Base-by-base conservation (phyloP, 2,888 invertebrate species). In the Platycnemis pennipes region DNA sequence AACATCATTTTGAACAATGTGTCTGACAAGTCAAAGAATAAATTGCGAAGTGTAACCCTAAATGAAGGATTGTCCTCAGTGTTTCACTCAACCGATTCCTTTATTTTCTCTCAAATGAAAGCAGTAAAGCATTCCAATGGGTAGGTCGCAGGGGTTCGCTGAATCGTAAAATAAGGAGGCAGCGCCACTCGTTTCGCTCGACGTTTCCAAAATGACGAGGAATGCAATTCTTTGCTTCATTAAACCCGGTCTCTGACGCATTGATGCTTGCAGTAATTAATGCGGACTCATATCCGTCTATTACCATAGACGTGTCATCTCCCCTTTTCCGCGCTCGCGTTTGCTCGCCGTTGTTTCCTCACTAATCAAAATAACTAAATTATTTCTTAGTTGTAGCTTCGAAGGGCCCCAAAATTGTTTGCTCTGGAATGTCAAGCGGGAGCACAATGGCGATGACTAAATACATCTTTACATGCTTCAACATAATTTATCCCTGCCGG, bases 371-470 rank as follows among this genome's bases (percentile, higher is more conserved):
- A 31, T 77, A 77, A 77, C 77, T 77, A 77, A 77, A 77, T 77
- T 77, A 77, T 77, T 77, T 77, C 77, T 77, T 77, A 77, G 77
- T 77, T 77, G 77, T 77, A 77, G 37, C 77, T 77, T 26, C 77
- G 77, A 77, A 37, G 37, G 77, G 16, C 77, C 37, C 26, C 13
- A 77, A 77, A 77, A 77, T 77, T 8, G 77, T 13, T 37, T 77
- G 77, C 77, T 77, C 37, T 37, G 77, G 37, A 77, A 37, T 77
- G 31, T 22, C 77, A 16, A 37, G 37, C 77, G 77, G 77, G 37
- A 77, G 77, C 37, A 77, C 77, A 77, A 77, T 77, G 37, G 77
- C 77, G 31, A 77, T 77, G 77, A 77, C 77, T 77, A 77, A 77
- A 77, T 77, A 37, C 77, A 37, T 77, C 77, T 77, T 77, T 77